Base-by-base conservation (phyloP, 2,797 vertebrate genomes). In the Peromyscus eremicus region DNA sequence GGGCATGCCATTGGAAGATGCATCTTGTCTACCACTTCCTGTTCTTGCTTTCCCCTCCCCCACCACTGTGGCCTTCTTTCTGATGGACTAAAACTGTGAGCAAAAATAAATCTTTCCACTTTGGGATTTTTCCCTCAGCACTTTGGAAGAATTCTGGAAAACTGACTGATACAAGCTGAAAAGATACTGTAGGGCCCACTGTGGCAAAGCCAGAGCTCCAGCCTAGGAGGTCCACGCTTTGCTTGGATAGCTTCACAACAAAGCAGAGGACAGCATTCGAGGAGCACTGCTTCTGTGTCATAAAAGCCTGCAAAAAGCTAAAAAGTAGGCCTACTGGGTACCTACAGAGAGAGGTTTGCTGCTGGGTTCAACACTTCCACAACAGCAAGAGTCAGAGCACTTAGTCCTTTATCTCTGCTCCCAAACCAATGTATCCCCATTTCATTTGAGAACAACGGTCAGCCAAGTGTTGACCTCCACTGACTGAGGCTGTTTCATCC, bases 401-500 rank as follows among this genome's bases (percentile, higher is more conserved):
- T 77, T 93, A 60, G 62, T 43, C 89, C 43, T 79, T 89, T 82
- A 19, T 57, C 82, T 92, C 73, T 88, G 10, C 29, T 68, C 13
- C 6, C 6, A 68, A 77, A 52, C 55, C 95, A 52, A 37, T 40
- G 37, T 27, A 6, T 62, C 29, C 60, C 4, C 40, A 40, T 84
- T 82, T 95, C 60, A 70, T 70, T 64, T 87, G 64, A 91, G 89
- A 82, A 71, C 9, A 82, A 73, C 66, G 2, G 16, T 92, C 68
- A 19, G 7, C 21, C 21, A 55, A 70, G 46, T 85, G 70, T 49
- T 77, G 11, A 5, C 19, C 11, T 43, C 75, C 64, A 7, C 23
- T 77, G n/a, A 93, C 23, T 32, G 11, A 71, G 55, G 73, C 81
- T 82, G 0, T 76, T 40, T 96, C 43, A 60, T 29, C 55, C 37